Base-by-base conservation (phyloP, 2,113 vertebrate species). In the Rhinoptilus africanus region DNA sequence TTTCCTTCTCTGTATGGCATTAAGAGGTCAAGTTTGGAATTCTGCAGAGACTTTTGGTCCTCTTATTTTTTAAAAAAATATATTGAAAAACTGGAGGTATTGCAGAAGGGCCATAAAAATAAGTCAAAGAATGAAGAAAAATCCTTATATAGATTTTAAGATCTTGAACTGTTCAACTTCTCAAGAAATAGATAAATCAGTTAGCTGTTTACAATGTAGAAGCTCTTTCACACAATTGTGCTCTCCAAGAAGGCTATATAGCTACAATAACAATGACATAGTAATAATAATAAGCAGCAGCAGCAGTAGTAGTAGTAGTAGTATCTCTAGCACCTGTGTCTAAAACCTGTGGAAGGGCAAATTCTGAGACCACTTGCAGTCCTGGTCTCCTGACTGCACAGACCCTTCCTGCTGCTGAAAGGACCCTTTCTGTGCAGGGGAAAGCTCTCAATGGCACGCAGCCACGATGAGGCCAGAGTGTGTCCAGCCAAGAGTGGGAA, bases 401-500 rank as follows among this genome's bases (percentile, higher is more conserved):
- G n/a, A 62, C 8, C 6, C 21, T 85, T 50, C 23, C 54, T 28
- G 50, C 14, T 1, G 0, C 50, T 20, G 35, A 32, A 50, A 71
- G 26, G 18, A 18, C 35, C 20, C 23, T 28, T 48, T 54, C 30
- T 5, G 2, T 27, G 8, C 8, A 16, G n/a, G 13, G 7, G n/a
- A 56, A 67, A 86, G 53, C 21, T 86, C 26, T 34, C 27, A 11
- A 21, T 54, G 18, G 35, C n/a, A 6, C 1, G 4, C 1, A 1
- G 27, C 13, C 21, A 18, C 0, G 2, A 18, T 7, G 63, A 7
- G 28, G 37, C 34, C 45, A 34, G 13, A 6, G 41, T 12, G 3
- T 22, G 14, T 54, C 30, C n/a, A n/a, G 14, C 30, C 30, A 72
- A 14, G 57, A 32, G 18, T 5, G 14, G 22, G 41, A 54, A 37